These are phyloP conservation scores for Hirundichthys speculiger DNA, from an alignment of 2,113 vertebrate genomes.

Conservation along the genomic window DNA sequence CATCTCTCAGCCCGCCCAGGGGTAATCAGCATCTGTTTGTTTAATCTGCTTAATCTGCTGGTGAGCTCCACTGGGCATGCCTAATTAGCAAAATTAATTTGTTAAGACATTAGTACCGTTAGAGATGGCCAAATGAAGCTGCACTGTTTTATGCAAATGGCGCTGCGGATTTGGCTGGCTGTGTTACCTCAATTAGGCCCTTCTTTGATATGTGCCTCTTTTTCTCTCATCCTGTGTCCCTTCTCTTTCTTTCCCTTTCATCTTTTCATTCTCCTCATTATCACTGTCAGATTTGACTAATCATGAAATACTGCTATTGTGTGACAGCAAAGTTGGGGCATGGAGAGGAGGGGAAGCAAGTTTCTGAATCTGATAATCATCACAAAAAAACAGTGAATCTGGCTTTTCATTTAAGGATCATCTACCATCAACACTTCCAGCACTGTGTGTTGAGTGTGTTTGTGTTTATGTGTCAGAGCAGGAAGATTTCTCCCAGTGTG, in stretches of 20 bases:
- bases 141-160: slow-evolving; percentile 96
- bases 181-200: slow-evolving; percentile 94
- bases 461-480: slow-evolving; percentile 47
- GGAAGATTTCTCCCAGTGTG: slow-evolving; percentile 42
- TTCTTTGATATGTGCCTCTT: slow-evolving; percentile 91
- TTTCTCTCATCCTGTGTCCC: slow-evolving; percentile 77
- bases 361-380: slow-evolving; percentile 88
- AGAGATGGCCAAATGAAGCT: slow-evolving; percentile 97
- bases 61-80: slow-evolving; percentile 95
- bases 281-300: slow-evolving; percentile 75
- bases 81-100: slow-evolving; percentile 99
- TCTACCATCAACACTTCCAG: slow-evolving; percentile 54
- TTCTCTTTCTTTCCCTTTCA: slow-evolving; percentile 63
- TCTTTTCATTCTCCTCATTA: slow-evolving; percentile 66
- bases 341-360: slow-evolving; percentile 54
- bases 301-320: slow-evolving; percentile 92
- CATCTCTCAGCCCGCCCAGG: slow-evolving; percentile 82
- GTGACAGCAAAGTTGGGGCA: slow-evolving; percentile 50
- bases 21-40: slow-evolving; percentile 95
- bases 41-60: slow-evolving; percentile 96
- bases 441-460: slow-evolving; percentile 41
- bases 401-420: slow-evolving; percentile 94
- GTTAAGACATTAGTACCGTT: slow-evolving; percentile 97
- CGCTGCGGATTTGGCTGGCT: slow-evolving; percentile 90
- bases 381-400: slow-evolving; percentile 82